Evolutionary conservation across 2,797 vertebrate species (phyloP), one percentile per base, ranked within the genome.

Genomic region (Sebastes minor): DNA sequence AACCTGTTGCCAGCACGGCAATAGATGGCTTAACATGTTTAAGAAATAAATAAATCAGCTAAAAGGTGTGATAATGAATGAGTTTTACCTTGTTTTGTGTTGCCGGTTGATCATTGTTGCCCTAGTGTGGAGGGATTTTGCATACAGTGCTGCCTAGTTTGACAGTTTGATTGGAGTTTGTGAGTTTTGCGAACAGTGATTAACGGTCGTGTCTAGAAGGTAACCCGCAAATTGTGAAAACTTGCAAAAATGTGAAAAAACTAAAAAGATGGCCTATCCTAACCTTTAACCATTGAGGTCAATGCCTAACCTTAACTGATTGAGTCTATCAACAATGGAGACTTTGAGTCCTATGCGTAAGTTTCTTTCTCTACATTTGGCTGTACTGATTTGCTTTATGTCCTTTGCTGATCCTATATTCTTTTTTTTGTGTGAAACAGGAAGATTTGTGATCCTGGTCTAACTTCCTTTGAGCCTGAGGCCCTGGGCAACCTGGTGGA

Each of bases 391-490:
- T 38, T 63, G 7, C 8, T 49, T 35, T 28, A 5, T n/a, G 6
- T 63, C 2, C 9, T 53, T 74, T 80, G 27, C 70, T 84, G 22
- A 76, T 63, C 38, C 2, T 80, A 2, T 67, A 0, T 56, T 30
- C 10, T 35, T 32, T 33, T 5, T 61, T 57, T 30, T 49, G 18
- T 20, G 13, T 80, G 1, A 23, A 62, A 86, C 92, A 98, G 97
- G 94, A 98, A 97, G 93, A 97, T 98, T 87, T 97, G 97, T 82
- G 98, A 99, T 89, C 97, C 98, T 52, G 98, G 98, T 78, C 94
- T 99, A 88, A 99, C 98, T 74, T 98, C 98, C 2, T 99, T 99
- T 87, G 98, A 99, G 88, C 98, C 98, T 0, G 97, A 99, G 93
- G 98, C 98, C 3, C 90, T 99, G 91, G 98, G 98, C 55, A 99